Evolutionary conservation across 2,113 vertebrate species (phyloP).

Genomic region (cat (Felis catus)): DNA sequence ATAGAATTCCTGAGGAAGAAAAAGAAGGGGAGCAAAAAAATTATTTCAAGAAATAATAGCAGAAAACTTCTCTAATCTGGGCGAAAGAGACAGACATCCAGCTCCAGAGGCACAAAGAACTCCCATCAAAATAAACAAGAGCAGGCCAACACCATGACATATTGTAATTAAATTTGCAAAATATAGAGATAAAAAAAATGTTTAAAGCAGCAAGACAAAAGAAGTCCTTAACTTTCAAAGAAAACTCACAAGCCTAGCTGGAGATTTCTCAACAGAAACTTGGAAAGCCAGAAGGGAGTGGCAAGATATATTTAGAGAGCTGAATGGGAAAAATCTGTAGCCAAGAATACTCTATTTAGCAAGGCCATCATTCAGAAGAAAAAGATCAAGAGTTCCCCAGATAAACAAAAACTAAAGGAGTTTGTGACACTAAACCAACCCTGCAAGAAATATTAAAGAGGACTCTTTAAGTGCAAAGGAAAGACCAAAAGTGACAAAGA

Average conservation of each 20-base stretch:
- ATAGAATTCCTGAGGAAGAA: background rate
- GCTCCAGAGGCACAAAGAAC: background rate
- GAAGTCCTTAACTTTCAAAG: background rate
- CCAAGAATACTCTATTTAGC: background rate
- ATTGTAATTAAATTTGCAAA: background rate
- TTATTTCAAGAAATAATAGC: background rate
- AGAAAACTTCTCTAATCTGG: background rate
- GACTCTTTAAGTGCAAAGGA: background rate
- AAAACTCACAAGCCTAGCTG: background rate
- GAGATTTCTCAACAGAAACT: background rate
- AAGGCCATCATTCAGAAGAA: background rate
- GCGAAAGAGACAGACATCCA: background rate
- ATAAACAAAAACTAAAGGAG: background rate
- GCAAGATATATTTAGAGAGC: background rate
- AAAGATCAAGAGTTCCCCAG: background rate
- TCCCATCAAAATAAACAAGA: background rate
- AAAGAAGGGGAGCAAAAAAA: background rate
- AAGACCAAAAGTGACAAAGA: background rate
- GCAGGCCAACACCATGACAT: background rate
- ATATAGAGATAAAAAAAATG: background rate
- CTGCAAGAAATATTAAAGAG: background rate
- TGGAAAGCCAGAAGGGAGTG: background rate
- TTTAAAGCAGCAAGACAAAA: background rate
- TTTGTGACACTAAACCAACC: background rate
- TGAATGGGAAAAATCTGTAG: background rate